Percentiles rank a stretch among this genome's conserved stretches.
Evolutionary conservation across 37 sponge, comb jelly and placozoan species (phyloP).

Genomic region (Hexactinellida sp.): DNA sequence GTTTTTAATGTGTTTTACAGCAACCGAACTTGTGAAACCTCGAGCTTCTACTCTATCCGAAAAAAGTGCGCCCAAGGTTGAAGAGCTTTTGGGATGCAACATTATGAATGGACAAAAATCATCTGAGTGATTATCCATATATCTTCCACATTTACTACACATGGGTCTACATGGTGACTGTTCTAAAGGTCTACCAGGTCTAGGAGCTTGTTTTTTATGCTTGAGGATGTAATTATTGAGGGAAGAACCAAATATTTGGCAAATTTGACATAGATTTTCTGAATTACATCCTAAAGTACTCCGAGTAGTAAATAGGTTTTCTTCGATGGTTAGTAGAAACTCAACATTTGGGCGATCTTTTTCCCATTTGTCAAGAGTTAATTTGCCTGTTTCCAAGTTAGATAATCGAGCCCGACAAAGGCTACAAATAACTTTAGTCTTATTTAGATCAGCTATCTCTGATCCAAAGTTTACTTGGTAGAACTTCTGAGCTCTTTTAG

Average conservation of each 20-base stretch:
- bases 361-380: background rate
- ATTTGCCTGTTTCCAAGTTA: slow-evolving; percentile 9
- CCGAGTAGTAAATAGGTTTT: background rate
- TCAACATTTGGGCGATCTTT: slow-evolving; percentile 3
- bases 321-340: background rate
- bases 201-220: background rate
- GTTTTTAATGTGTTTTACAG: background rate
- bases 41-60: slow-evolving; percentile 6
- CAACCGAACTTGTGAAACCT: slow-evolving; percentile 2
- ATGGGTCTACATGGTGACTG: slow-evolving; percentile 14
- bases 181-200: slow-evolving; percentile 13
- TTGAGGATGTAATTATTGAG: slow-evolving; percentile 2
- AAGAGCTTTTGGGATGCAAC: background rate
- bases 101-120: background rate
- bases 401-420: slow-evolving; percentile 14
- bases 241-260: background rate
- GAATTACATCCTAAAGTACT: slow-evolving; percentile 7
- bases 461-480: background rate
- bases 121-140: slow-evolving; percentile 6
- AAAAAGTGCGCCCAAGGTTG: background rate
- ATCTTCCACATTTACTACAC: slow-evolving; percentile 9
- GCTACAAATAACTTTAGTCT: background rate
- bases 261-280: background rate
- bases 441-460: background rate
- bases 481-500: background rate